Percentiles rank a stretch among this genome's conserved stretches.
These are phyloP conservation scores for Podarcis siculus DNA, from an alignment of 2,797 vertebrate genomes.

Conservation along the genomic window DNA sequence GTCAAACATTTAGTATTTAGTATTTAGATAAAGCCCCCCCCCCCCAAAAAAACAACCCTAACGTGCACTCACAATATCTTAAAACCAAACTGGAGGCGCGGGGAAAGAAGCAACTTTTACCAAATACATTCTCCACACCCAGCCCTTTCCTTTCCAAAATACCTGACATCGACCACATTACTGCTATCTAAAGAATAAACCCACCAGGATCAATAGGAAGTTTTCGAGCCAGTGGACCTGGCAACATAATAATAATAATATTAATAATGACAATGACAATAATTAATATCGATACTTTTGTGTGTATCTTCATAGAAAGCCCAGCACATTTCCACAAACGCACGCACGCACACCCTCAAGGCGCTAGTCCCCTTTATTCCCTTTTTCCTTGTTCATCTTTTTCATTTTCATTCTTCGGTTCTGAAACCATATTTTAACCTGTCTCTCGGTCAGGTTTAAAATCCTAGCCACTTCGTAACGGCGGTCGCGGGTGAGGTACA, in stretches of 20 bases:
- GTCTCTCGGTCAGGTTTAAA: slow-evolving; percentile 96
- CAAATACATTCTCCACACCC: slow-evolving; percentile 64
- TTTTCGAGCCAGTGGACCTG: slow-evolving; percentile 15
- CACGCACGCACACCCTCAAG: background rate
- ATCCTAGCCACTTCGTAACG: slow-evolving; percentile 98
- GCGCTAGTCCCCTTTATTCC: slow-evolving; percentile 86
- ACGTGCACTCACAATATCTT: slow-evolving; percentile 78
- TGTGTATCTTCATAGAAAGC: background rate
- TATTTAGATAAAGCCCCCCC: slow-evolving; percentile 57
- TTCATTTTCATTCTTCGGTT: slow-evolving; percentile 99
- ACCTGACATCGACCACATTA: slow-evolving; percentile 77
- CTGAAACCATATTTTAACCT: slow-evolving; percentile 99
- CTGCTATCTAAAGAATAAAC: slow-evolving; percentile 60
- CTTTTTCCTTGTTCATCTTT: slow-evolving; percentile 97
- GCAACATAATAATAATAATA: background rate
- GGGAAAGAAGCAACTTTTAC: slow-evolving; percentile 63
- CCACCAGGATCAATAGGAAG: slow-evolving; percentile 47
- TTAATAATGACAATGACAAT: background rate
- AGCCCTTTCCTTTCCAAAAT: slow-evolving; percentile 1
- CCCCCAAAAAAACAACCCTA: slow-evolving; percentile 27
- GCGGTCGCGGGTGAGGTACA: slow-evolving; percentile 97
- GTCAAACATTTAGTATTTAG: slow-evolving; percentile 72
- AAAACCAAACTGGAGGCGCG: slow-evolving; percentile 51
- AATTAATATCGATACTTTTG: background rate
- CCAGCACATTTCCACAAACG: slow-evolving; percentile 36